These are phyloP conservation scores for Dermolepida albohirtum DNA, from an alignment of 2,888 invertebrate genomes.

Conservation along the genomic window DNA sequence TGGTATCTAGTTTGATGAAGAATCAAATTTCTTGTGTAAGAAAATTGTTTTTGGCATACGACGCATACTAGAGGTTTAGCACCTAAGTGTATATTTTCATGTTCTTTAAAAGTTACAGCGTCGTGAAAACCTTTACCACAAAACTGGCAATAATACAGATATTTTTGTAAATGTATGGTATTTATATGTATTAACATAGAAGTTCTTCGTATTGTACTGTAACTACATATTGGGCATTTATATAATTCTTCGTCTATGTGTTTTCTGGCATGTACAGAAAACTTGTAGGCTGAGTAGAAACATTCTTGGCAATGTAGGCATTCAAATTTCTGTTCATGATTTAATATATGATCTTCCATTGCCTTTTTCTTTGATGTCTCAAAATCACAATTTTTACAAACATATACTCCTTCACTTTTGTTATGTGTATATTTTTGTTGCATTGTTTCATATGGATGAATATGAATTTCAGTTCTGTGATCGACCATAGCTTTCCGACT, in stretches of 20 bases:
- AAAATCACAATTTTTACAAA: conserved; percentile 46
- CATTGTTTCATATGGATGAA: conserved; percentile 36
- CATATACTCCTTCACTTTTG: conserved; percentile 52
- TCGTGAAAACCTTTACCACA: conserved; percentile 42
- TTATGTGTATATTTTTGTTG: conserved; percentile 51
- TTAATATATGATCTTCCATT: conserved; percentile 46
- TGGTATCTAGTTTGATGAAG: conserved; percentile 37
- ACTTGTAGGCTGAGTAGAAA: conserved; percentile 54
- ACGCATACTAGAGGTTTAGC: conserved; percentile 66
- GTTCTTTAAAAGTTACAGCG: conserved; percentile 31
- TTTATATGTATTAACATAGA: conserved; percentile 38
- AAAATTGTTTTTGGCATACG: conserved; percentile 68
- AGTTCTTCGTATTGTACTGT: conserved; percentile 28
- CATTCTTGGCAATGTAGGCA: conserved; percentile 41
- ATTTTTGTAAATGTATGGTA: conserved; percentile 38
- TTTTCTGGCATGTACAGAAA: conserved; percentile 44
- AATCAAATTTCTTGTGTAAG: conserved; percentile 49
- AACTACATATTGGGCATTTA: conserved; percentile 41
- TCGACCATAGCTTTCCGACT: conserved; percentile 48
- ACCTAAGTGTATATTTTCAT: conserved; percentile 39
- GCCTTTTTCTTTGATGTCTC: conserved; percentile 41
- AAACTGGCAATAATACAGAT: conserved; percentile 37
- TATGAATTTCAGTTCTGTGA: conserved; percentile 51
- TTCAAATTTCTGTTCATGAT: conserved; percentile 44
- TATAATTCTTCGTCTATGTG: conserved; percentile 42